Conservation (phyloP, 1,140 invertebrate species). For the Pomacea maculata region DNA sequence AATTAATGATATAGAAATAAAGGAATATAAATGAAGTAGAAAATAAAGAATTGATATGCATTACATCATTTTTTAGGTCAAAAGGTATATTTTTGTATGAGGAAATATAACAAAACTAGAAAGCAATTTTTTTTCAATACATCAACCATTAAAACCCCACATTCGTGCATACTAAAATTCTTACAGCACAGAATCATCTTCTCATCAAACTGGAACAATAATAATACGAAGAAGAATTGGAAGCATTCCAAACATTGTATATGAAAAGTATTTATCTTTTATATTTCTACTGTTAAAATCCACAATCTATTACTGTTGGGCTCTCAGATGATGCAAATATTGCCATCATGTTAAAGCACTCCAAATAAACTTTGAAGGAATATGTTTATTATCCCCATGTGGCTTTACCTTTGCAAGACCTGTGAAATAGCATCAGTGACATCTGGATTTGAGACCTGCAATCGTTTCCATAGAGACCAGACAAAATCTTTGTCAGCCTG, state of each 20-base stretch:
- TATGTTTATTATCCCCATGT: too few relatives aligned
- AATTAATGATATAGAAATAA: not conserved
- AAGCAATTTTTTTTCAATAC: not conserved
- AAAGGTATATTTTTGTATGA: too few relatives aligned
- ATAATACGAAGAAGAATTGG: too few relatives aligned
- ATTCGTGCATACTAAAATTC: not conserved
- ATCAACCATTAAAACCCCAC: too few relatives aligned
- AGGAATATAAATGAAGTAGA: not conserved
- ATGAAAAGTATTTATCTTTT: too few relatives aligned
- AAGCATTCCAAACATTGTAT: too few relatives aligned
- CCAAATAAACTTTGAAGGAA: not conserved
- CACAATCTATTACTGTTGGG: not conserved
- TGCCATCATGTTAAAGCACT: not conserved
- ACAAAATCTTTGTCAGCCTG: conserved; percentile 67
- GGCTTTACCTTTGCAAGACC: conserved; percentile 59
- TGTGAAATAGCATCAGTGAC: conserved; percentile 61
- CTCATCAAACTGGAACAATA: too few relatives aligned
- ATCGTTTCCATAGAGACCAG: conserved; percentile 65
- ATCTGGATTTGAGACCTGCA: conserved; percentile 64
- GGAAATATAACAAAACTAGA: not conserved
- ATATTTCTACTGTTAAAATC: not conserved
- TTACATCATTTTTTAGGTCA: too few relatives aligned
- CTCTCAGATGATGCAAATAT: not conserved
- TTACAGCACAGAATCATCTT: too few relatives aligned
- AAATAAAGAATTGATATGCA: too few relatives aligned